Conservation (phyloP, 2,797 vertebrate genomes). For the Melanotaenia parkinsoni region DNA sequence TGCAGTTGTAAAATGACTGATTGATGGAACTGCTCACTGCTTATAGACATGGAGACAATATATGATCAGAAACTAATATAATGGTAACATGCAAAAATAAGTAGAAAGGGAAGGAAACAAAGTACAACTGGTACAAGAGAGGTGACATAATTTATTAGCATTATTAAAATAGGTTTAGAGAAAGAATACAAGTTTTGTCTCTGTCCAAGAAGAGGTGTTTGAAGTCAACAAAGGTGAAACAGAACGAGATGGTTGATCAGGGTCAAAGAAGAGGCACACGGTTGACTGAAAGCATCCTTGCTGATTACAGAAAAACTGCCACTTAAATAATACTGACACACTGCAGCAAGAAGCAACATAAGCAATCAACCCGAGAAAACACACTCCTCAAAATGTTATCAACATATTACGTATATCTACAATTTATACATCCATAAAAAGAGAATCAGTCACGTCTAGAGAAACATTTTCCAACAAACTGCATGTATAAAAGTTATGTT, state of each 20-base stretch:
- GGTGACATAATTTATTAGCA: constrained; percentile 54
- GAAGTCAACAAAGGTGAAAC: constrained; percentile 26
- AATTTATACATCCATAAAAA: constrained; percentile 74
- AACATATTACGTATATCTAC: constrained; percentile 65
- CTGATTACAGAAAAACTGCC: constrained; percentile 43
- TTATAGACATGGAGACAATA: not conserved
- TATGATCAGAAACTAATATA: not conserved
- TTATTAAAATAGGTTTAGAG: constrained; percentile 32
- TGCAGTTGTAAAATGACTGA: not conserved
- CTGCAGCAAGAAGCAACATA: constrained; percentile 38
- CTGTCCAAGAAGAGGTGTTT: constrained; percentile 26
- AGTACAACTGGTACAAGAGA: constrained; percentile 7
- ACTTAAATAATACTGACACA: constrained; percentile 52
- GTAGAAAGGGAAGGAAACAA: not conserved
- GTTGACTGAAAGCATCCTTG: constrained; percentile 1
- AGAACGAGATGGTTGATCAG: constrained; percentile 25
- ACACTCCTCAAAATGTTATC: constrained; percentile 38
- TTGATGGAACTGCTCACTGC: not conserved
- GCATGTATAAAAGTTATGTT: constrained; percentile 46
- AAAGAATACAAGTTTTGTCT: not conserved
- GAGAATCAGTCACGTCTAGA: constrained; percentile 41
- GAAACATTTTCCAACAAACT: constrained; percentile 58
- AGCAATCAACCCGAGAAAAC: constrained; percentile 33
- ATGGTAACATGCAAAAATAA: constrained; percentile 1
- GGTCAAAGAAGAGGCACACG: constrained; percentile 31